A percentile compares a stretch with the other conserved stretches of the same genome.
Evolutionary conservation across 1,140 invertebrate genomes (phyloP).

Genomic region (Cardiocondyla obscurior): DNA sequence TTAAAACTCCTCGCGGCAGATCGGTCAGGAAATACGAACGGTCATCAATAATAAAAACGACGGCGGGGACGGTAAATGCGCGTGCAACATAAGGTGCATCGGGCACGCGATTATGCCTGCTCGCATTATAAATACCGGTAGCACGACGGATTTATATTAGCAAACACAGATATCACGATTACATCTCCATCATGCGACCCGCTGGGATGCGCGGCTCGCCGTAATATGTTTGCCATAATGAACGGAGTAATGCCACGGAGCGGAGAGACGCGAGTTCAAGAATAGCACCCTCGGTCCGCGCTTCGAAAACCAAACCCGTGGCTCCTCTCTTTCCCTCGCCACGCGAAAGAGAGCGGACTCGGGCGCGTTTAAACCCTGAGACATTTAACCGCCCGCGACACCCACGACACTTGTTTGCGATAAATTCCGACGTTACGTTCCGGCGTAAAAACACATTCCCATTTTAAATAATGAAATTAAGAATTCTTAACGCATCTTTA

Average conservation of each 20-base stretch:
- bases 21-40: slow-evolving; percentile 39
- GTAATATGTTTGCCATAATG: slow-evolving; percentile 58
- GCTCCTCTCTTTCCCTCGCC: background rate
- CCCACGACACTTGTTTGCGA: background rate
- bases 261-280: slow-evolving; percentile 39
- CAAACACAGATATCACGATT: slow-evolving; percentile 65
- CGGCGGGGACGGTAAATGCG: background rate
- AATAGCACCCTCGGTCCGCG: slow-evolving; percentile 39
- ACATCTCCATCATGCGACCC: slow-evolving; percentile 52
- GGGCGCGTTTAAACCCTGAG: background rate
- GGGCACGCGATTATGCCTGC: slow-evolving; percentile 35
- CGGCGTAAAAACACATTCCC: background rate
- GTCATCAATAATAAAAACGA: slow-evolving; percentile 46
- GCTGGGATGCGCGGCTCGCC: slow-evolving; percentile 41
- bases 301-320: slow-evolving; percentile 7
- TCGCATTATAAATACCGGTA: slow-evolving; percentile 59
- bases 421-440: background rate
- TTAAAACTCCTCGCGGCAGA: slow-evolving; percentile 33
- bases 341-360: background rate
- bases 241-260: slow-evolving; percentile 56
- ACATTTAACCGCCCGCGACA: background rate
- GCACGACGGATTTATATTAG: slow-evolving; percentile 61
- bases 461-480: background rate
- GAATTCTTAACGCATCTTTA: background rate
- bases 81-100: slow-evolving; percentile 27